Conservation (phyloP, 2,888 invertebrate genomes). For the Monoplex corrugatus region DNA sequence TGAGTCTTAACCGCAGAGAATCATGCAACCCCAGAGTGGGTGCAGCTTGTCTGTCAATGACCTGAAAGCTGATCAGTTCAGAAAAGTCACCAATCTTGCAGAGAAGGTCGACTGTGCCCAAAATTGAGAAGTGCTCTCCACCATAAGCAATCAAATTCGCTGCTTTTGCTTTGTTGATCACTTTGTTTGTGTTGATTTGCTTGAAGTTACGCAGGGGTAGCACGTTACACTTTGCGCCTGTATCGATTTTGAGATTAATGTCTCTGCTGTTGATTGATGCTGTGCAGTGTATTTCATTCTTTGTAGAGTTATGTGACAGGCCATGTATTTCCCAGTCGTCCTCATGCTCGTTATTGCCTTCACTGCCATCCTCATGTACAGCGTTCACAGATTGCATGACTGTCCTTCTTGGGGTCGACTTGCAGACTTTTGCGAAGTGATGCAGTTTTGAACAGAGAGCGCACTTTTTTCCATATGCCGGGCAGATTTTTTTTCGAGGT, state of each 20-base stretch:
- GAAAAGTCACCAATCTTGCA: not conserved
- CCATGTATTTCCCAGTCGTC: too few species aligned
- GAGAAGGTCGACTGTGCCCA: not conserved
- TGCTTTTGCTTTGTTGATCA: not conserved
- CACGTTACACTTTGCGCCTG: not conserved
- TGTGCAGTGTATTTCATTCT: not conserved
- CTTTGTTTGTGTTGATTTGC: not conserved
- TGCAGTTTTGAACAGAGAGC: too few species aligned
- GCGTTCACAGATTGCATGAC: too few species aligned
- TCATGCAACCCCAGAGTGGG: not conserved
- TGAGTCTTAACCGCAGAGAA: slow-evolving; percentile 16
- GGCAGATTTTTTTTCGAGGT: too few species aligned
- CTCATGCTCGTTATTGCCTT: too few species aligned
- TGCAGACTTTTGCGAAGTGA: too few species aligned
- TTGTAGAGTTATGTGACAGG: too few species aligned
- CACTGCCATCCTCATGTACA: too few species aligned
- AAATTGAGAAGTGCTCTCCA: not conserved
- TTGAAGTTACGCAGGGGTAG: too few species aligned
- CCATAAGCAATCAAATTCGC: slow-evolving; percentile 18
- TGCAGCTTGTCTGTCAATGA: not conserved
- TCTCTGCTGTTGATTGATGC: too few species aligned
- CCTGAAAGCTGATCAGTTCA: not conserved
- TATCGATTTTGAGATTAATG: not conserved
- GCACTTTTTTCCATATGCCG: too few species aligned
- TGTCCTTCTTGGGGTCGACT: too few species aligned